phyloP scores from a whole-genome alignment of 2,113 vertebrate species.

The Laticauda laticaudata region DNA sequence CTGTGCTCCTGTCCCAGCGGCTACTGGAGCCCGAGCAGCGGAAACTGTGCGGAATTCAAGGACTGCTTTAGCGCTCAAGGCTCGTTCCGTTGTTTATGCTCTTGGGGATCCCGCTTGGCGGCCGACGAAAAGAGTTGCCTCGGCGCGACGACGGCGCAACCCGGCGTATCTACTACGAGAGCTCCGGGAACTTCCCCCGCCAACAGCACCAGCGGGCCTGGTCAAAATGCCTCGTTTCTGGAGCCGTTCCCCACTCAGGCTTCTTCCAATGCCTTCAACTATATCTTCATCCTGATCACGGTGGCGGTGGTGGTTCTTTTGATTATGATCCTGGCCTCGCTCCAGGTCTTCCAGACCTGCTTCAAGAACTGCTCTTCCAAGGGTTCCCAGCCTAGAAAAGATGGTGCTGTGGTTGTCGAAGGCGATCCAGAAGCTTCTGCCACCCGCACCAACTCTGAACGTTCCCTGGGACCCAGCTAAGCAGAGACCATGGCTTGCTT shows the following conservation, averaged over 20 bases:
- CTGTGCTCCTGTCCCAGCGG: conserved; percentile 59
- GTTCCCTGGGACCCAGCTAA: conserved; percentile 15
- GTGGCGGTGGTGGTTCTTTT: conserved; percentile 66
- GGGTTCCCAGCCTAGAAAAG: conserved; percentile 33
- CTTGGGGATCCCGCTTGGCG: conserved; percentile 23
- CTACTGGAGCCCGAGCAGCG: conserved; percentile 17
- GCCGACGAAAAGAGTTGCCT: conserved; percentile 32
- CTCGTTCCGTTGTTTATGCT: conserved; percentile 55
- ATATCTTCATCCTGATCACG: conserved; percentile 68
- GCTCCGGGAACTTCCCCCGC: background rate
- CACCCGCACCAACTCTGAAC: conserved; percentile 16
- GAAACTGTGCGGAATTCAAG: conserved; percentile 35
- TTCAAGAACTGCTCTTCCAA: conserved; percentile 68
- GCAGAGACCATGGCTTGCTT: background rate
- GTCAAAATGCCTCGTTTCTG: background rate
- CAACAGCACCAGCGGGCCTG: background rate
- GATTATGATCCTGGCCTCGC: conserved; percentile 65
- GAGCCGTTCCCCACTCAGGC: background rate
- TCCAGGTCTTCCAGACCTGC: conserved; percentile 70
- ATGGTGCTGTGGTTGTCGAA: background rate
- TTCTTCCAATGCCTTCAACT: conserved; percentile 40
- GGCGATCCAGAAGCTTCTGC: conserved; percentile 9
- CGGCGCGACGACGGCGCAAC: background rate
- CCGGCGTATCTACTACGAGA: background rate
- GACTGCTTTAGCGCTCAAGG: conserved; percentile 50